Percentiles rank a stretch among this genome's conserved stretches.
These are phyloP conservation scores for Sciurus vulgaris DNA, from an alignment of 2,797 vertebrate genomes.

Conservation along the genomic window DNA sequence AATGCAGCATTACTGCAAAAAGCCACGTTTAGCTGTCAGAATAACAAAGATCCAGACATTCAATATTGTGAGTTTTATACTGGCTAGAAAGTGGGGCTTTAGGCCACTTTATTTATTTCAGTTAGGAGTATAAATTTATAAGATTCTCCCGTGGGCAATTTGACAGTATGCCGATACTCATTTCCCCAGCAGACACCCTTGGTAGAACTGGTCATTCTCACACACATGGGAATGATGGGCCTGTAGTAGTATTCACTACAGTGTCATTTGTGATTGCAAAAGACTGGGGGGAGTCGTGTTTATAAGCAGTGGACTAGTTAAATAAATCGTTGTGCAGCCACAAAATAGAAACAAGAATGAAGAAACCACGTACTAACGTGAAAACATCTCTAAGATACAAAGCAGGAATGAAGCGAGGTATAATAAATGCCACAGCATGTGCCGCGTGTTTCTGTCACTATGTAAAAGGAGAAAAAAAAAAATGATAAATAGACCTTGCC, in stretches of 20 bases:
- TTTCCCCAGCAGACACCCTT: background rate
- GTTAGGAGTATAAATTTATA: background rate
- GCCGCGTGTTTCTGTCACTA: background rate
- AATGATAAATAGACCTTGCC: background rate
- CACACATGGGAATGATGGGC: background rate
- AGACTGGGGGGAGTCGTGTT: background rate
- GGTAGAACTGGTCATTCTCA: background rate
- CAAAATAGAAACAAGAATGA: background rate
- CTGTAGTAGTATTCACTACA: background rate
- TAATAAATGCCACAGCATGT: background rate
- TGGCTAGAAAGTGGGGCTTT: background rate
- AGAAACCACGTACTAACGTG: background rate
- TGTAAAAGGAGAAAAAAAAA: background rate
- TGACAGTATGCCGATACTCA: background rate
- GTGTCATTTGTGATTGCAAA: background rate
- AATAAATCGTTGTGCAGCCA: background rate
- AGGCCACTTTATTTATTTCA: background rate
- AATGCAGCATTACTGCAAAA: background rate
- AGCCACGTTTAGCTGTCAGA: background rate
- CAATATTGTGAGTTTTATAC: background rate
- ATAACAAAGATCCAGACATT: background rate
- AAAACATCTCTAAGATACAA: background rate
- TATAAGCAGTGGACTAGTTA: background rate
- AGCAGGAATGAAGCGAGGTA: background rate
- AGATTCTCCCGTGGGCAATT: background rate